These are phyloP conservation scores for Lepidurus couesii DNA, from an alignment of 1,140 invertebrate species.

Conservation along the genomic window DNA sequence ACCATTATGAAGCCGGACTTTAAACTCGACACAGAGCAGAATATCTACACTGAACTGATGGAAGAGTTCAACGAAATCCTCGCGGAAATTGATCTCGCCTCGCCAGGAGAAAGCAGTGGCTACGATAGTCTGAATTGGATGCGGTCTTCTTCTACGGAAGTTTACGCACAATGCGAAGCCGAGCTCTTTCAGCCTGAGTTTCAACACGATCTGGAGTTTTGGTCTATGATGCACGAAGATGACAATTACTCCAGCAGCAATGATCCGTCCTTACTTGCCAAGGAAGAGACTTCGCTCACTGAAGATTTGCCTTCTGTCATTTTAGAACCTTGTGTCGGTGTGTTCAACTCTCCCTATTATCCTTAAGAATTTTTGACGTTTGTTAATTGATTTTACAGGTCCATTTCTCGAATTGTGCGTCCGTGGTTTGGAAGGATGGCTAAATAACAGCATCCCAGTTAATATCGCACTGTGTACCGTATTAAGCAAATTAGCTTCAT, in stretches of 20 bases:
- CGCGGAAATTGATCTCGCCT: constrained; percentile 53
- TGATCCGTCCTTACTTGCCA: neutral
- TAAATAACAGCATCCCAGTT: constrained; percentile 74
- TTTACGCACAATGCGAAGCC: neutral
- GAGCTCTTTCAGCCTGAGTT: constrained; percentile 24
- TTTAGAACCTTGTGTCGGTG: neutral
- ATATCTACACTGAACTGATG: constrained; percentile 26
- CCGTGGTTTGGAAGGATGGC: constrained; percentile 73
- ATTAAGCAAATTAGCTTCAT: constrained; percentile 75
- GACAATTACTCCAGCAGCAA: constrained; percentile 22
- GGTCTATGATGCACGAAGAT: constrained; percentile 33
- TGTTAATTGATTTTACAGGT: constrained; percentile 49
- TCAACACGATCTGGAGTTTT: constrained; percentile 34
- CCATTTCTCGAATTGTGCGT: constrained; percentile 78
- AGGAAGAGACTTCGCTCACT: neutral
- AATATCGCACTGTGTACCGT: constrained; percentile 85
- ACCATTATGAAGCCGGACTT: neutral
- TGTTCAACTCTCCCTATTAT: neutral
- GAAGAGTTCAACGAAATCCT: constrained; percentile 25
- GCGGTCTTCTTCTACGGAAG: neutral
- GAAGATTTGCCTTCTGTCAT: constrained; percentile 3
- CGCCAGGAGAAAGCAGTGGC: constrained; percentile 71
- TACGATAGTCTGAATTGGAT: constrained; percentile 63
- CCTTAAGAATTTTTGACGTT: neutral
- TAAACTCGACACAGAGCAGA: neutral